Base-by-base conservation (phyloP, 1,140 invertebrate species). In the Condylostylus longicornis region DNA sequence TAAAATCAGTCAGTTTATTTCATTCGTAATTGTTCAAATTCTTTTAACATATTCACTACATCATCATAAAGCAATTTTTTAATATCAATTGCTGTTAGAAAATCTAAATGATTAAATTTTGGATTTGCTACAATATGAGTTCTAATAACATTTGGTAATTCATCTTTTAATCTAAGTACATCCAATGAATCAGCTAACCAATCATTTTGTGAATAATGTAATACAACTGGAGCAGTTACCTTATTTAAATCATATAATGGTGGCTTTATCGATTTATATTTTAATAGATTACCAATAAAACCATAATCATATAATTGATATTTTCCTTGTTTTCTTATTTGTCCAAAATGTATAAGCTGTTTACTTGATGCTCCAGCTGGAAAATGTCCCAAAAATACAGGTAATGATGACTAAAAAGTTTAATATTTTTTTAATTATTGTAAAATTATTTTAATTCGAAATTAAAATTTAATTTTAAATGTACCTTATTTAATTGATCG, bases 331-430 rank as follows among this genome's bases (percentile, higher is more conserved):
- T 54, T 51, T 18, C 55, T 61, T 12, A 57, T 49, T 47, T 61
- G 58, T 32, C 53, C 57, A 13, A 59, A 61, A 41, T 61, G 58
- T 28, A 54, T 54, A 1, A 61, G 49, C 42, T 58, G 55, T 40
- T 60, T 56, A 34, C 57, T 51, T 3, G 55, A 47, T 34, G 58
- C 54, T 13, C 57, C 58, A 0, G 57, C 57, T 2, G 58, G 86
- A 38, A 71, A 68, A 48, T 89, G 82, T 1, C 72, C 69, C 32
- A 79, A 62, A 35, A 87, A 75, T 0, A 85, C 74, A 0, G 79
- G 71, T 4, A 82, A 53, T 50, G 77, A 70, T 27, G 73, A 74
- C 66, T 58, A 7, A 1, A 46, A 46, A 18, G 6, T 1, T 17
- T 20, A 17, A 25, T 21, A 17, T 23, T 15, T 6, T 15, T 15